Conservation (phyloP, 2,797 vertebrate species). For the Salmo trutta region DNA sequence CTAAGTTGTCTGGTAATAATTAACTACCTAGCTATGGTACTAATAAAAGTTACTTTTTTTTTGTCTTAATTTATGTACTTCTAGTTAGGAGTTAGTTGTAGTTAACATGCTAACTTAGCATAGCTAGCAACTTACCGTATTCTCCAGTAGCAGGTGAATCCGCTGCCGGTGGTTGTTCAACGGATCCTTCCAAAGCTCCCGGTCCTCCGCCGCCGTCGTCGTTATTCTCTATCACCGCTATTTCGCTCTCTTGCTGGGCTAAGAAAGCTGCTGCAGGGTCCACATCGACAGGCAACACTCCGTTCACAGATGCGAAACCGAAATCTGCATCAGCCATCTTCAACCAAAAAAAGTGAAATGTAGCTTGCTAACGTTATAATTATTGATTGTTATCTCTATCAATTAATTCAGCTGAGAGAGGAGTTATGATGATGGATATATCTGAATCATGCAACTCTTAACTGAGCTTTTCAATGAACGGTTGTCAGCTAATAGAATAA, state of each 20-base stretch:
- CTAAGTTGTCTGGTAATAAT: no score
- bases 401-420: background rate
- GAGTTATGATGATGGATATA: background rate
- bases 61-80: background rate
- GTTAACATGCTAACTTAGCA: conserved; percentile 35
- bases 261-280: conserved; percentile 94
- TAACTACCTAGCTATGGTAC: no score
- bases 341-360: conserved; percentile 48
- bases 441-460: background rate
- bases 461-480: background rate
- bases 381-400: conserved; percentile 21
- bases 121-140: conserved; percentile 15
- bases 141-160: conserved; percentile 26
- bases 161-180: background rate
- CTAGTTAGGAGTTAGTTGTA: background rate
- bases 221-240: conserved; percentile 94
- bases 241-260: conserved; percentile 94
- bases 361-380: conserved; percentile 19
- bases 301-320: conserved; percentile 83
- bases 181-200: conserved; percentile 68
- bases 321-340: conserved; percentile 88
- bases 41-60: background rate
- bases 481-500: background rate
- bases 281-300: conserved; percentile 81
- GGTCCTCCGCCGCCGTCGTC: conserved; percentile 78